Conservation (phyloP, 2,888 invertebrate species). For the Lottia scabra region DNA sequence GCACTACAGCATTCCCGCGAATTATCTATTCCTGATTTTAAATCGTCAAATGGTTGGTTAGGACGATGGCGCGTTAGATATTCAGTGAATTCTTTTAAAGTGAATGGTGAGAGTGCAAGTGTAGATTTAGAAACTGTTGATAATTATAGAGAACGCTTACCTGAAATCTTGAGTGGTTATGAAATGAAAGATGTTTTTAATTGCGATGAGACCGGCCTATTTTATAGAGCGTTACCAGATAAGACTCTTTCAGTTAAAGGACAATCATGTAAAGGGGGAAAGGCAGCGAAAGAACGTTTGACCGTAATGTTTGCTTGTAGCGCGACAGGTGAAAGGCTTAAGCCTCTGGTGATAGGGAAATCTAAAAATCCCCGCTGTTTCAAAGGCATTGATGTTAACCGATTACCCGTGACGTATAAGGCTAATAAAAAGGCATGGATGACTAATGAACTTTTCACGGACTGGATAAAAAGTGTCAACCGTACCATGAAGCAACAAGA, state of each 20-base stretch:
- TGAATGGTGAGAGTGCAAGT: constrained; percentile 17
- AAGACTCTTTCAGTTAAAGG: constrained; percentile 28
- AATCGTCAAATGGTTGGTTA: constrained; percentile 28
- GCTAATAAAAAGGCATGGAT: too few species aligned
- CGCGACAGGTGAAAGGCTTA: constrained; percentile 36
- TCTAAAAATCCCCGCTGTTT: too few species aligned
- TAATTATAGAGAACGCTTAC: constrained; percentile 16
- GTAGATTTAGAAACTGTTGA: constrained; percentile 17
- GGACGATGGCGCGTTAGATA: constrained; percentile 16
- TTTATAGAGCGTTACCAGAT: constrained; percentile 30
- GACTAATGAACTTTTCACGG: constrained; percentile 23
- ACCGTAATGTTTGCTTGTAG: constrained; percentile 36
- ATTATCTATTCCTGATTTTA: too few species aligned
- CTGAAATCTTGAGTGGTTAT: constrained; percentile 25
- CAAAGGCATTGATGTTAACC: too few species aligned
- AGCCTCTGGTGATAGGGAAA: constrained; percentile 37
- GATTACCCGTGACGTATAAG: too few species aligned
- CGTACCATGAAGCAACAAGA: constrained; percentile 10
- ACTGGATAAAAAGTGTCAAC: constrained; percentile 26
- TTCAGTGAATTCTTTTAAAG: constrained; percentile 19
- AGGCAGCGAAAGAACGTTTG: constrained; percentile 33
- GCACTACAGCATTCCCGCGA: too few species aligned
- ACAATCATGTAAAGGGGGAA: constrained; percentile 23
- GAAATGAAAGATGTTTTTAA: constrained; percentile 29
- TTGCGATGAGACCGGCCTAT: constrained; percentile 39